Conservation (phyloP, 2,113 vertebrate species). For the Ia io region DNA sequence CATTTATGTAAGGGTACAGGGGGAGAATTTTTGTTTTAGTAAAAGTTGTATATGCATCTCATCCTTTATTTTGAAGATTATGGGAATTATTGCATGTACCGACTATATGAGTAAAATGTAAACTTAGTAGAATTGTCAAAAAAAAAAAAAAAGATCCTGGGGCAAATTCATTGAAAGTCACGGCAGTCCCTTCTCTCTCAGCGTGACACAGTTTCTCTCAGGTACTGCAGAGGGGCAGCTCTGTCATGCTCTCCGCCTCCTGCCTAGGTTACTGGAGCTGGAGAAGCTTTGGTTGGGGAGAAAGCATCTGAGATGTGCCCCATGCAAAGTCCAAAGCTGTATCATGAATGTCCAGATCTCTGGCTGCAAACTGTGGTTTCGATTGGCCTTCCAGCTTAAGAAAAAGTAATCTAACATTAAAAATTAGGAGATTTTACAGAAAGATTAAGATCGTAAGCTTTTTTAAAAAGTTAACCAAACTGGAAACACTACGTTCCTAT, state of each 20-base stretch:
- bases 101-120: background rate
- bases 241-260: too few relatives aligned
- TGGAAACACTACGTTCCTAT: background rate
- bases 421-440: background rate
- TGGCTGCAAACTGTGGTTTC: background rate
- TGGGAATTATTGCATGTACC: background rate
- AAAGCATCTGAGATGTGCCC: background rate
- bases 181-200: background rate
- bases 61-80: background rate
- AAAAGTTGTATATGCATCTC: background rate
- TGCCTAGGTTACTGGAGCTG: accelerated
- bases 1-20: background rate
- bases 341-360: background rate
- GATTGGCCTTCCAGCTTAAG: background rate
- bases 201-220: background rate
- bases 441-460: background rate
- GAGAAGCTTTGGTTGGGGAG: background rate
- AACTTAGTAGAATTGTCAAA: background rate
- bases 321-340: background rate
- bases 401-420: background rate
- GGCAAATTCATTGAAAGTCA: too few relatives aligned
- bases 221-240: background rate
- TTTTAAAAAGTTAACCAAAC: background rate
- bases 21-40: background rate
- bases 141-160: background rate